Evolutionary conservation across 2,113 vertebrate genomes (phyloP).

Genomic region (Lutjanus erythropterus): DNA sequence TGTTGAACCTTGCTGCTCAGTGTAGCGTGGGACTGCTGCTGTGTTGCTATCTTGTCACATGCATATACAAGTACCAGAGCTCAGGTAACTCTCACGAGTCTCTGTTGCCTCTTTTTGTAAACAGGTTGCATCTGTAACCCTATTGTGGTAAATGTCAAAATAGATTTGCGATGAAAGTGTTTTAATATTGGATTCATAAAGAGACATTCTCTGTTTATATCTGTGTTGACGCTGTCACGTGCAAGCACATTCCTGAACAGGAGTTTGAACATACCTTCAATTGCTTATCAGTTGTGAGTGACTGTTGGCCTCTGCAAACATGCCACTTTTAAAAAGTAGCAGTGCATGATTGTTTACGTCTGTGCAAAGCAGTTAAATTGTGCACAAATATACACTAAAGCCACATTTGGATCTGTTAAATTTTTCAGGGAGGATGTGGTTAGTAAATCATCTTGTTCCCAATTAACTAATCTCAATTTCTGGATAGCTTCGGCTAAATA

Average conservation of each 20-base stretch:
- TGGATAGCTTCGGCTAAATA: background rate
- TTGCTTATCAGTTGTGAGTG: background rate
- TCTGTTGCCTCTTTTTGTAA: background rate
- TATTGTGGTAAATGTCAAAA: background rate
- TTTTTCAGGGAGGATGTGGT: background rate
- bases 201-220: background rate
- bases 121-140: background rate
- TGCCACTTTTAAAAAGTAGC: background rate
- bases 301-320: background rate
- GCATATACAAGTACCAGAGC: background rate
- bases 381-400: too few species aligned
- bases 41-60: slow-evolving; percentile 30
- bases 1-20: slow-evolving; percentile 3
- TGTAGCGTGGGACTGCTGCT: background rate
- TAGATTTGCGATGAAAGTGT: background rate
- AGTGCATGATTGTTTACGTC: background rate
- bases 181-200: too few species aligned
- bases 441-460: background rate
- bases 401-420: background rate
- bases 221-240: slow-evolving; percentile 3
- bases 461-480: background rate
- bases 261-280: background rate
- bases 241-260: background rate
- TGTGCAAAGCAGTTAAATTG: background rate
- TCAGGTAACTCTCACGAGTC: slow-evolving; percentile 11